Evolutionary conservation across 35 echinoderm and acorn worm genomes (phyloP).

Genomic region (Lytechinus pictus): DNA sequence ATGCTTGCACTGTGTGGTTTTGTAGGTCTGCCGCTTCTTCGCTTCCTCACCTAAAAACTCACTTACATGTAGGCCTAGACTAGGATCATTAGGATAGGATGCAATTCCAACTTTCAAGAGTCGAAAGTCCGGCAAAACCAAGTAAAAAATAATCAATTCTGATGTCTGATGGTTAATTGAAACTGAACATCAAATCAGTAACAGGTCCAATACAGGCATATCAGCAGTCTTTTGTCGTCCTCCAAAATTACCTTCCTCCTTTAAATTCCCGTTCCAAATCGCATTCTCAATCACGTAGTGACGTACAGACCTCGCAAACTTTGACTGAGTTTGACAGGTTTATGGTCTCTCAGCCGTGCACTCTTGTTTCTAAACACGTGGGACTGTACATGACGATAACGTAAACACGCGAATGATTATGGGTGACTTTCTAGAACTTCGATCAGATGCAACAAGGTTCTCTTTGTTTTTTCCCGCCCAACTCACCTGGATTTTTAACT

Average conservation of each 20-base stretch:
- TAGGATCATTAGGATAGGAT: too few relatives aligned
- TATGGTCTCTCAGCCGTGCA: not conserved
- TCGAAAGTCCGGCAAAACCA: too few relatives aligned
- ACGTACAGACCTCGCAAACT: not conserved
- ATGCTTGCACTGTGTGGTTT: too few relatives aligned
- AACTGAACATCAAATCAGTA: too few relatives aligned
- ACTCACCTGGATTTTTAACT: not conserved
- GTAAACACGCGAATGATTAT: not conserved
- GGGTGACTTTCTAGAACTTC: not conserved
- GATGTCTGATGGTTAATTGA: too few relatives aligned
- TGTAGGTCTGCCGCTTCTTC: too few relatives aligned
- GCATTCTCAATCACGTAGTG: not conserved
- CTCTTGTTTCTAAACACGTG: not conserved
- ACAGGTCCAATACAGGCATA: not conserved
- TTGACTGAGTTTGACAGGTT: not conserved
- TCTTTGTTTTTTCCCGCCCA: constrained; percentile 10
- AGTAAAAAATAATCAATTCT: too few relatives aligned
- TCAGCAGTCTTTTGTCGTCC: not conserved
- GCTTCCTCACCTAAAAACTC: too few relatives aligned
- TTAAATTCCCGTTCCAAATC: not conserved
- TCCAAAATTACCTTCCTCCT: not conserved
- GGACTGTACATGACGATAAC: constrained; percentile 1
- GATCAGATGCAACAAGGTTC: not conserved
- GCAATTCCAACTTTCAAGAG: too few relatives aligned
- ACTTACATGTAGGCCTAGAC: too few relatives aligned